phyloP scores from a whole-genome alignment of 1,140 invertebrate species.

The Rhopalosiphum padi region DNA sequence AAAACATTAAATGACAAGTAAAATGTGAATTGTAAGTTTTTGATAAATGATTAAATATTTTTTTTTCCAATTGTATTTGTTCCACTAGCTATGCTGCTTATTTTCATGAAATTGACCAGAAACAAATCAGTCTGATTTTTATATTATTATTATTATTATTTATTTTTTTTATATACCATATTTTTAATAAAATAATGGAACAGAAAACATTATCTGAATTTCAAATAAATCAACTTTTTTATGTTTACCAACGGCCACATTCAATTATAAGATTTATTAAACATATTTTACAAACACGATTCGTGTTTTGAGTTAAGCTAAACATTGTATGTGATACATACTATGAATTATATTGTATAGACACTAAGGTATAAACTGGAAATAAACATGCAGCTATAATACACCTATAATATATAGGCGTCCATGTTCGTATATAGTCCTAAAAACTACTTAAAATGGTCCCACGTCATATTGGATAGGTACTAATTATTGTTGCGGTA shows the following conservation, averaged over 20 bases:
- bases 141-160: not conserved
- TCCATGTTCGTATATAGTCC: not conserved
- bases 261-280: not conserved
- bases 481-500: not conserved
- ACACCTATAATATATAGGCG: not conserved
- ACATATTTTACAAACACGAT: not conserved
- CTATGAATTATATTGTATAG: not conserved
- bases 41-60: not conserved
- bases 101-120: not conserved
- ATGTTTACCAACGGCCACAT: not conserved
- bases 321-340: not conserved
- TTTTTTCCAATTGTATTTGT: not conserved
- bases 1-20: not conserved
- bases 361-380: not conserved
- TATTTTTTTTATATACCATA: not conserved
- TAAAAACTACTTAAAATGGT: not conserved
- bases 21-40: not conserved
- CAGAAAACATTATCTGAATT: not conserved
- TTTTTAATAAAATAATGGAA: not conserved
- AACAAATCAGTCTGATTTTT: not conserved
- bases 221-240: conserved; percentile 8
- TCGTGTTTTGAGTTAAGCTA: not conserved
- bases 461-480: not conserved
- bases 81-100: not conserved
- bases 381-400: not conserved